Conservation (phyloP, 30 jellyfish, hydroid and myxozoan genomes). For the Aurelia aurita region DNA sequence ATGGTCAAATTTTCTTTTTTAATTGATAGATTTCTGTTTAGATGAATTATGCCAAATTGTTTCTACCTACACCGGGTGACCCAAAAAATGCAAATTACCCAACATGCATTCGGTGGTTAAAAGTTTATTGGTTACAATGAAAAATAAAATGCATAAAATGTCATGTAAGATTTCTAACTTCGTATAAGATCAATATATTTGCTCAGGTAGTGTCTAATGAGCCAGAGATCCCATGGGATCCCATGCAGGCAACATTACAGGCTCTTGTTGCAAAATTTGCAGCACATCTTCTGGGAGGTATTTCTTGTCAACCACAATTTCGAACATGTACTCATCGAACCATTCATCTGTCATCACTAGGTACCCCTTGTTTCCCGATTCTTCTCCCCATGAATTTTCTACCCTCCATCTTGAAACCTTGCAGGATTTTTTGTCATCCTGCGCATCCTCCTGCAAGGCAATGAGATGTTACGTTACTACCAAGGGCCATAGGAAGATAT, state of each 20-base stretch:
- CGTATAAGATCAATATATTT: too few relatives aligned
- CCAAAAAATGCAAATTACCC: too few relatives aligned
- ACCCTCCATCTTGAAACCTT: constrained; percentile 80
- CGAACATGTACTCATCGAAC: constrained; percentile 60
- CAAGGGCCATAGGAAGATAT: too few relatives aligned
- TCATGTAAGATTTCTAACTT: too few relatives aligned
- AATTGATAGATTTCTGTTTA: too few relatives aligned
- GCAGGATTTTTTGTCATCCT: constrained; percentile 9
- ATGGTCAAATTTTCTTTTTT: too few relatives aligned
- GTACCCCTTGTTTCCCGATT: constrained; percentile 76
- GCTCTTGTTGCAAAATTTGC: constrained; percentile 65
- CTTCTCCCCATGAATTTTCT: constrained; percentile 87
- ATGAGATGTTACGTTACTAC: too few relatives aligned
- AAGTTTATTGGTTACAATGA: too few relatives aligned
- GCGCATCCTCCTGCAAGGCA: constrained; percentile 25
- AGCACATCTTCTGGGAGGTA: constrained; percentile 57
- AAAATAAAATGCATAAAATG: too few relatives aligned
- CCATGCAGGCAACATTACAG: constrained; percentile 77
- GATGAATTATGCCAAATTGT: too few relatives aligned
- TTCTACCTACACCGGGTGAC: too few relatives aligned
- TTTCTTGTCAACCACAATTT: constrained; percentile 73
- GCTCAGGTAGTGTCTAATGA: not conserved
- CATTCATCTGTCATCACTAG: constrained; percentile 75
- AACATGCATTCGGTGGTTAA: too few relatives aligned
- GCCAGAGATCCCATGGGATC: constrained; percentile 86